Percentiles rank a stretch among this genome's conserved stretches.
These are phyloP conservation scores for Barnardius zonarius DNA, from an alignment of 2,113 vertebrate genomes.

Conservation along the genomic window DNA sequence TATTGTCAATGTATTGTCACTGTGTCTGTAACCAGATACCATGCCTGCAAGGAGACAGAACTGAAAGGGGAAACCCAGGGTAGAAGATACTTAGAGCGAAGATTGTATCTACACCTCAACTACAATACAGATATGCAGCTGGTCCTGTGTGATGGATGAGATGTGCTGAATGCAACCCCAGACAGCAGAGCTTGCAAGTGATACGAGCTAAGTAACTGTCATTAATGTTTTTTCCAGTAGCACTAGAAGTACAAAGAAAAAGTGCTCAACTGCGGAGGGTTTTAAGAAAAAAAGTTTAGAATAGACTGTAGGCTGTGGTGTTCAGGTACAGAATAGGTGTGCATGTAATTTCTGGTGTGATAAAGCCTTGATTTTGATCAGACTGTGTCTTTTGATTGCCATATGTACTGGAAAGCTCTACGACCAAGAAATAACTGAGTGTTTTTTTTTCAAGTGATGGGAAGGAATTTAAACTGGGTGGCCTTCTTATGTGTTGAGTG, in stretches of 20 bases:
- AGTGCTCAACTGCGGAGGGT: neutral
- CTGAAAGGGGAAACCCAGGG: neutral
- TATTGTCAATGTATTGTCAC: neutral
- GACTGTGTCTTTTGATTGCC: neutral
- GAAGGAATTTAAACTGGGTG: neutral
- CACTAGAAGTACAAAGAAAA: neutral
- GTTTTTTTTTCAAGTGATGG: neutral
- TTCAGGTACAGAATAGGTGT: neutral
- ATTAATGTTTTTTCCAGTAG: neutral
- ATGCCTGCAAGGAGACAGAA: neutral
- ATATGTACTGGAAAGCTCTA: neutral
- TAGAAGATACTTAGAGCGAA: neutral
- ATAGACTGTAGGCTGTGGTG: neutral
- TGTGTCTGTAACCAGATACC: neutral
- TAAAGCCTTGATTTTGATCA: neutral
- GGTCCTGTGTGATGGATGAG: neutral
- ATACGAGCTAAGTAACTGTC: fast-evolving
- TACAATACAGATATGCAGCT: neutral
- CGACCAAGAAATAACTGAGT: neutral
- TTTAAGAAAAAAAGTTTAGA: neutral
- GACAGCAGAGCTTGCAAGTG: neutral
- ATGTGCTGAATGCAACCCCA: neutral
- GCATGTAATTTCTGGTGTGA: neutral
- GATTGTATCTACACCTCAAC: neutral
- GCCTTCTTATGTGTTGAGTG: neutral